A percentile compares a stretch with the other conserved stretches of the same genome.
These are phyloP conservation scores for Trachelus tabidus DNA, from an alignment of 2,888 invertebrate species.

Conservation along the genomic window DNA sequence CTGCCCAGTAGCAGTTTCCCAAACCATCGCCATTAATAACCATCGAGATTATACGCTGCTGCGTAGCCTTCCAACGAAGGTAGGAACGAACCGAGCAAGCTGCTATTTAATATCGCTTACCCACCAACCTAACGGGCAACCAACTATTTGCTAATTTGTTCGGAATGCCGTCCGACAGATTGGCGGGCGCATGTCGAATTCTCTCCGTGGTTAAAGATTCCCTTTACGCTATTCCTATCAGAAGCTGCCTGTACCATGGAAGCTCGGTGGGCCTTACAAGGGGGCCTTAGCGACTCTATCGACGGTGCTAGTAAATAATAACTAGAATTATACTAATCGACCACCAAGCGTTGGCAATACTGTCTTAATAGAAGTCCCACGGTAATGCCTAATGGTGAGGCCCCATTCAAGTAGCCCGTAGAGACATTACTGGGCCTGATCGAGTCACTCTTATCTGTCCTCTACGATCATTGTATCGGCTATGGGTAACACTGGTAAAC, in stretches of 20 bases:
- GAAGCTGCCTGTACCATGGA: not conserved
- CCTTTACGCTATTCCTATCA: not conserved
- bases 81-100: constrained; percentile 36
- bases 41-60: constrained; percentile 64
- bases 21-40: constrained; percentile 66
- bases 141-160: constrained; percentile 55
- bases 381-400: not conserved
- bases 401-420: not conserved
- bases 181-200: constrained; percentile 5
- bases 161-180: constrained; percentile 44
- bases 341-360: not conserved
- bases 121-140: constrained; percentile 42
- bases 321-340: not conserved
- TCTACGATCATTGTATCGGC: not conserved
- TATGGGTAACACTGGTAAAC: constrained; percentile 41
- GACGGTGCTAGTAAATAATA: not conserved
- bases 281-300: not conserved
- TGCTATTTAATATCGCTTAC: constrained; percentile 56
- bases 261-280: not conserved
- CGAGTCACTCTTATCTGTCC: not conserved
- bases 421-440: not conserved
- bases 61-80: constrained; percentile 23
- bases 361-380: not conserved
- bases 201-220: not conserved
- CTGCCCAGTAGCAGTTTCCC: constrained; percentile 66